Evolutionary conservation across 2,797 vertebrate species (phyloP), one percentile per base, ranked within the genome.

Genomic region (Melopsittacus undulatus): DNA sequence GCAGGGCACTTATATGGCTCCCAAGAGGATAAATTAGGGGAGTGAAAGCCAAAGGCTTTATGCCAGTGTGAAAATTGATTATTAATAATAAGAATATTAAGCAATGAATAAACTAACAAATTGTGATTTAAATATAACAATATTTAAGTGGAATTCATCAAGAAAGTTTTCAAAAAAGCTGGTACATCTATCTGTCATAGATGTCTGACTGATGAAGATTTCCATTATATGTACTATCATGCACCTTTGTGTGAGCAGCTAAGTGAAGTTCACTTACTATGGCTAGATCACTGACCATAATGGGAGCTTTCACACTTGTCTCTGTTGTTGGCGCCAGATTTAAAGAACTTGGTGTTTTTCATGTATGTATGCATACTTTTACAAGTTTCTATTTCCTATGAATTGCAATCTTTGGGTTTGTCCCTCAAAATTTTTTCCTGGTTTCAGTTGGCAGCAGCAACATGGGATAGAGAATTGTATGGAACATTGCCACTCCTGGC

Each of bases 41-140:
- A 81, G 8, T 68, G 74, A 92, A 91, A 96, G 66, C 73, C 82
- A 91, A 87, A 13, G 46, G n/a, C 67, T 87, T 84, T 79, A 59
- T 87, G 36, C 36, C 80, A 92, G 43, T 7, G 13, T 79, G 40
- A n/a, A 89, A 93, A 94, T 20, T 90, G 43, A 82, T 82, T 92
- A 70, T 40, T 90, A 40, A 68, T 87, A 84, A 87, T n/a, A 17
- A 86, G 59, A 83, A 17, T 67, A 76, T 61, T 79, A 90, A 81
- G n/a, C 1, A 18, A 61, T 34, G 48, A 87, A 87, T 45, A 82
- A 89, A 82, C 36, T 30, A 69, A 43, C 6, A 86, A 62, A 52
- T 57, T 17, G 7, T 46, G 17, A 40, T 67, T 66, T 69, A 76
- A 14, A 59, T 51, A 7, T 38, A 57, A 57, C 57, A 57, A 34